These are phyloP conservation scores for Napeogenes sylphis DNA, from an alignment of 2,888 invertebrate species.

Conservation along the genomic window DNA sequence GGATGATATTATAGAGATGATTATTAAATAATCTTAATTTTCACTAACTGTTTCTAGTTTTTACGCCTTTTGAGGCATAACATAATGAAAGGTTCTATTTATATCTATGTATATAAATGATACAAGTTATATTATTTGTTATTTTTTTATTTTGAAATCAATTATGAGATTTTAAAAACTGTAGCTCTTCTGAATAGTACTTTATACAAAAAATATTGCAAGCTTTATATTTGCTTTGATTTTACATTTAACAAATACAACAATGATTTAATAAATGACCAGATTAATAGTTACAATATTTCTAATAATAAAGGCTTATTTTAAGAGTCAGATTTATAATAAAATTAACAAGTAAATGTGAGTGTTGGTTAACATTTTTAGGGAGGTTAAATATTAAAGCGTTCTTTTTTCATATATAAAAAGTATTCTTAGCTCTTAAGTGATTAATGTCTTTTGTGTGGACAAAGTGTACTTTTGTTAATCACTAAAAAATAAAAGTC, in stretches of 20 bases:
- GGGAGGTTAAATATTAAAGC: slow-evolving; percentile 73
- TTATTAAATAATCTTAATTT: too few relatives aligned
- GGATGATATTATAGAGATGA: too few relatives aligned
- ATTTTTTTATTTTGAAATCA: slow-evolving; percentile 73
- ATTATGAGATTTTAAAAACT: slow-evolving; percentile 74
- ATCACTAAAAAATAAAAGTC: slow-evolving; percentile 56
- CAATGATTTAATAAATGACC: slow-evolving; percentile 78
- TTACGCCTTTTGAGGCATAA: too few relatives aligned
- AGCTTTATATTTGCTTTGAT: slow-evolving; percentile 71
- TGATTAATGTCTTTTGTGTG: slow-evolving; percentile 68
- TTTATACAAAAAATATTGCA: slow-evolving; percentile 71
- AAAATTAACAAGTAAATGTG: slow-evolving; percentile 73
- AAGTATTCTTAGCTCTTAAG: slow-evolving; percentile 66
- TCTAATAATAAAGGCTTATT: slow-evolving; percentile 73
- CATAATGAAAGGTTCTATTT: too few relatives aligned
- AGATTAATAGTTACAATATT: slow-evolving; percentile 72
- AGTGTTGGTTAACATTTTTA: slow-evolving; percentile 75
- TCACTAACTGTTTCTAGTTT: too few relatives aligned
- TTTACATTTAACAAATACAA: slow-evolving; percentile 73
- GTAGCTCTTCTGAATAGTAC: slow-evolving; percentile 68
- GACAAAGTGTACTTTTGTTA: slow-evolving; percentile 69
- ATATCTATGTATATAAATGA: slow-evolving; percentile 29
- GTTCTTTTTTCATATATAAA: slow-evolving; percentile 65
- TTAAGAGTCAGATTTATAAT: slow-evolving; percentile 70
- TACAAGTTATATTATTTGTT: slow-evolving; percentile 55